phyloP scores from a whole-genome alignment of 2,113 vertebrate species.

The Antigone vipio region DNA sequence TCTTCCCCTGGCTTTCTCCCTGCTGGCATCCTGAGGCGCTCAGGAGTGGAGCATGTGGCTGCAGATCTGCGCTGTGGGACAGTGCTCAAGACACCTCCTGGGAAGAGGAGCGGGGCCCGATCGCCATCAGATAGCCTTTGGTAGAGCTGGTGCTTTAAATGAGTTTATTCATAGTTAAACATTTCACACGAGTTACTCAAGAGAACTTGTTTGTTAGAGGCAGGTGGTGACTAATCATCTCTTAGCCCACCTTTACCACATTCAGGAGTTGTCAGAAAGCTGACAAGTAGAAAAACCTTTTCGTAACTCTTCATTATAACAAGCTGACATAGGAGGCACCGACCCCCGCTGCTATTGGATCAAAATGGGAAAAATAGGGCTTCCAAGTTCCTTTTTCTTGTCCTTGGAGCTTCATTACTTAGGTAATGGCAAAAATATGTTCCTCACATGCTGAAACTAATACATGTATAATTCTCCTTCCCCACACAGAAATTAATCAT shows the following conservation, averaged over 20 bases:
- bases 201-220: slow-evolving; percentile 46
- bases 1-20: neutral
- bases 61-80: neutral
- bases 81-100: neutral
- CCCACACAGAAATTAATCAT: slow-evolving; percentile 28
- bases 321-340: slow-evolving; percentile 24
- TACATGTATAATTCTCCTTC: slow-evolving; percentile 18
- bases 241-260: slow-evolving; percentile 49
- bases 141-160: neutral
- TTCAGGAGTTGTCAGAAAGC: slow-evolving; percentile 31
- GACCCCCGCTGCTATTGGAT: slow-evolving; percentile 25
- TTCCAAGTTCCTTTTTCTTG: slow-evolving; percentile 49
- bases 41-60: neutral
- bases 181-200: slow-evolving; percentile 27
- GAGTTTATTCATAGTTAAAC: neutral
- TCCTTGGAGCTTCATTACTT: slow-evolving; percentile 21
- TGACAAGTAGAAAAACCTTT: slow-evolving; percentile 47
- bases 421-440: slow-evolving; percentile 31
- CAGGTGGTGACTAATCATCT: slow-evolving; percentile 54
- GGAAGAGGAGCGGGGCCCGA: neutral
- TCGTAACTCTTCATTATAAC: slow-evolving; percentile 37
- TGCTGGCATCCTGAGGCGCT: neutral
- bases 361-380: slow-evolving; percentile 31
- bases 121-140: neutral
- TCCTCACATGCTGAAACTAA: slow-evolving; percentile 24